phyloP scores from a whole-genome alignment of 2,113 vertebrate species.

The Pseudorasbora parva region DNA sequence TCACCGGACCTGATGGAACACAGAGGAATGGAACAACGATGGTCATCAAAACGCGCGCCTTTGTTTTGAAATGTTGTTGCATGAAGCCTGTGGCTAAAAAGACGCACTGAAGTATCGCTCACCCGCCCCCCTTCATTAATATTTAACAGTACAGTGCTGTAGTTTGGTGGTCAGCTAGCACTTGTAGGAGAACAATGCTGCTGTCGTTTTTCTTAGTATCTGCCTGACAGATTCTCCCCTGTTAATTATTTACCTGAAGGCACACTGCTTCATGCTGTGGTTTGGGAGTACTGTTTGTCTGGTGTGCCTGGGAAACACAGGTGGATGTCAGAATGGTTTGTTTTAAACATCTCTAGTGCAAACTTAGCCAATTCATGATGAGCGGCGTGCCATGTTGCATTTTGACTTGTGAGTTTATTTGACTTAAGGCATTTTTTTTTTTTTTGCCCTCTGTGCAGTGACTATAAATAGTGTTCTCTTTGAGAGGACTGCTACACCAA shows the following conservation, averaged over 20 bases:
- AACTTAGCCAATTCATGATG: neutral
- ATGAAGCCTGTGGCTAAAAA: conserved; percentile 7
- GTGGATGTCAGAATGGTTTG: conserved; percentile 3
- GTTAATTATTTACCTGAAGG: neutral
- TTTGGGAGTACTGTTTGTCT: conserved; percentile 6
- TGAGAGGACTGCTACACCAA: neutral
- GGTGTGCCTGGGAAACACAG: neutral
- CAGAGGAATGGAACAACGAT: neutral
- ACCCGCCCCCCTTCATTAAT: conserved; percentile 23
- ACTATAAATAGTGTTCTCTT: conserved; percentile 1
- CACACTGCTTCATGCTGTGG: neutral
- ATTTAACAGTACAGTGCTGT: conserved; percentile 39
- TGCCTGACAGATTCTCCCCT: neutral
- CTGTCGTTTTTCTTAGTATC: neutral
- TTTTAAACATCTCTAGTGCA: conserved; percentile 1
- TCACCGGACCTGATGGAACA: conserved; percentile 11
- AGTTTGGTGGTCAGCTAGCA: conserved; percentile 28
- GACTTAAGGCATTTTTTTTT: neutral
- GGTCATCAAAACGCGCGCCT: conserved; percentile 6
- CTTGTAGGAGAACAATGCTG: neutral
- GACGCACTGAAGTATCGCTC: conserved; percentile 20
- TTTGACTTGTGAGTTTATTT: neutral
- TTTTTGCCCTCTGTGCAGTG: neutral
- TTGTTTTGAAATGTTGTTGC: conserved; percentile 18
- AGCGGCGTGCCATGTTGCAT: neutral